Evolutionary conservation across 2,888 invertebrate species (phyloP).

Genomic region (Dexiosoma caninum): DNA sequence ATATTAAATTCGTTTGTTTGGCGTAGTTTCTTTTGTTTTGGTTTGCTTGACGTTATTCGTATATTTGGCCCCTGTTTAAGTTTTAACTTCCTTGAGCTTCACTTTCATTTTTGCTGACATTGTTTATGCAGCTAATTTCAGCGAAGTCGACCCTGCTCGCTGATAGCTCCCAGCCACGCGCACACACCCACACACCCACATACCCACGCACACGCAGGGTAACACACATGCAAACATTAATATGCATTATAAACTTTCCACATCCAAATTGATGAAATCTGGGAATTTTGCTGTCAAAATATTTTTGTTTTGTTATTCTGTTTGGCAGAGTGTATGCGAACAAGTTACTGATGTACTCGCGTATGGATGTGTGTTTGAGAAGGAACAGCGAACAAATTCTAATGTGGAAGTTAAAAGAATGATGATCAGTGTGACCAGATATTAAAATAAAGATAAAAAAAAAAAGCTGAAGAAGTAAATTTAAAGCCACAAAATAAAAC

Average conservation of each 20-base stretch:
- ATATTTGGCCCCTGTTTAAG: slow-evolving; percentile 44
- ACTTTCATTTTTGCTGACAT: slow-evolving; percentile 60
- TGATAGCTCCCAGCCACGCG: background rate
- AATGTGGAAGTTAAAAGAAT: too few relatives aligned
- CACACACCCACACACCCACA: background rate
- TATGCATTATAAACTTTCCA: slow-evolving; percentile 2
- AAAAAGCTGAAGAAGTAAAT: too few relatives aligned
- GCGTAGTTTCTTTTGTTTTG: too few relatives aligned
- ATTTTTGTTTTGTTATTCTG: slow-evolving; percentile 7
- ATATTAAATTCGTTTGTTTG: too few relatives aligned
- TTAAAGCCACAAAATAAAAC: too few relatives aligned
- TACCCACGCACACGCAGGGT: background rate
- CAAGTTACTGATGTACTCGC: too few relatives aligned
- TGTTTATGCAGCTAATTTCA: slow-evolving; percentile 49
- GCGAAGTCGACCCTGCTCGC: slow-evolving; percentile 32
- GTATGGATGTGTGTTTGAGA: background rate
- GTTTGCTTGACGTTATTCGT: too few relatives aligned
- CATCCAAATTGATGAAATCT: slow-evolving; percentile 39
- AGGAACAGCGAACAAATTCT: too few relatives aligned
- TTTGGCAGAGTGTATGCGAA: background rate
- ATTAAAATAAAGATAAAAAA: too few relatives aligned
- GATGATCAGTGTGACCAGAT: too few relatives aligned
- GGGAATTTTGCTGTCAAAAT: slow-evolving; percentile 49
- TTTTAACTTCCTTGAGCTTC: slow-evolving; percentile 47
- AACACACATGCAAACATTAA: background rate